Evolutionary conservation across 2,888 invertebrate genomes (phyloP).

Genomic region (Sinohyriopsis cumingii): DNA sequence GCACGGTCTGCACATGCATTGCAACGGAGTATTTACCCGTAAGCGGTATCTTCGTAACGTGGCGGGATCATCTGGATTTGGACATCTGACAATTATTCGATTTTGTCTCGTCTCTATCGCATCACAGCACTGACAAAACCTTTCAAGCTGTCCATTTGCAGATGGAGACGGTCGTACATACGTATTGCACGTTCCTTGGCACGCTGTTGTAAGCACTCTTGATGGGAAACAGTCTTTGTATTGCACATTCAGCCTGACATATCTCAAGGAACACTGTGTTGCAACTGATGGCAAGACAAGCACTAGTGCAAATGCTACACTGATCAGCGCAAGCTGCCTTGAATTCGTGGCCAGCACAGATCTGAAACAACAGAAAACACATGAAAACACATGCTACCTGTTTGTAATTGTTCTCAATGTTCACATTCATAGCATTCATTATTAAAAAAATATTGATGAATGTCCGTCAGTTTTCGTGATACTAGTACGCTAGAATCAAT

Average conservation of each 20-base stretch:
- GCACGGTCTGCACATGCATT: conserved; percentile 28
- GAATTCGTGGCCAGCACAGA: too few species aligned
- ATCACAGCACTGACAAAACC: conserved; percentile 33
- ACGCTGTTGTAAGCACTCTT: conserved; percentile 12
- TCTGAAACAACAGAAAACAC: too few species aligned
- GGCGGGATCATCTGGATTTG: conserved; percentile 5
- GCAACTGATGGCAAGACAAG: too few species aligned
- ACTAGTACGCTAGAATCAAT: too few species aligned
- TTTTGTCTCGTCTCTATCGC: conserved; percentile 6
- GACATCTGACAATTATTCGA: conserved; percentile 13
- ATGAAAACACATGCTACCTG: too few species aligned
- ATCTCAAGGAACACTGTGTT: conserved; percentile 7
- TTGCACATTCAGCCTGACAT: conserved; percentile 5
- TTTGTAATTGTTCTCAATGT: too few species aligned
- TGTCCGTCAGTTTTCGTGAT: too few species aligned
- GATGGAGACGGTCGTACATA: conserved; percentile 24
- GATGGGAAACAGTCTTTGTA: conserved; percentile 19
- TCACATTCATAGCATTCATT: too few species aligned
- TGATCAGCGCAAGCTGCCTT: too few species aligned
- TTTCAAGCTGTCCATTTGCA: conserved; percentile 21
- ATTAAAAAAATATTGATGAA: too few species aligned
- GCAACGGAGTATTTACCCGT: conserved; percentile 14
- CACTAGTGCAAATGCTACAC: too few species aligned
- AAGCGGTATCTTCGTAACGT: conserved; percentile 4
- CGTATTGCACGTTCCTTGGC: conserved; percentile 25